Evolutionary conservation across 1,140 invertebrate species (phyloP).

Genomic region (Leptinotarsa lineolata): DNA sequence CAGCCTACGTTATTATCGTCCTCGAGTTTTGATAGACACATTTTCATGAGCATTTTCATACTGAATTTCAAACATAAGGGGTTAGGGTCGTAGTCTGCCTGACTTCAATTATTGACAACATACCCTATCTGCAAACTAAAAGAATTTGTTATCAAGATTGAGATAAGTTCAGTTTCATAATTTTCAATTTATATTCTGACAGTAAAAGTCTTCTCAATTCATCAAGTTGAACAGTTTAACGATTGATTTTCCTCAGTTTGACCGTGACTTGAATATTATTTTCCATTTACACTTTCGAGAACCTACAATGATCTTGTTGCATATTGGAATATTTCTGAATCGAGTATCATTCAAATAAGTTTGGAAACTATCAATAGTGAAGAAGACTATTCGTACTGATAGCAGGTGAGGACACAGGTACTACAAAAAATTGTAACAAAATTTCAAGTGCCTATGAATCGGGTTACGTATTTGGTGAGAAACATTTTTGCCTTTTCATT

Average conservation of each 20-base stretch:
- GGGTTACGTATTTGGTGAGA: no score
- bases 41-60: neutral
- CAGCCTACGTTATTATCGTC: neutral
- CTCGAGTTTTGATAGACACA: neutral
- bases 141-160: neutral
- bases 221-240: neutral
- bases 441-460: no score
- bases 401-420: no score
- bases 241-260: neutral
- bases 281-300: no score
- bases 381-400: no score
- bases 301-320: no score
- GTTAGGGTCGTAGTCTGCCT: neutral
- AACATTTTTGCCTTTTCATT: no score
- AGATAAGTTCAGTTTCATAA: neutral
- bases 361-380: no score
- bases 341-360: no score
- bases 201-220: neutral
- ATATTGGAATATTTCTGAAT: no score
- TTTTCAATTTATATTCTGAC: constrained; percentile 9
- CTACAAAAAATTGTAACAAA: no score
- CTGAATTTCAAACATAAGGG: neutral
- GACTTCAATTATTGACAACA: constrained; percentile 1
- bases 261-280: no score
- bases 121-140: neutral